A percentile compares a stretch with the other conserved stretches of the same genome.
phyloP scores from a whole-genome alignment of 2,113 vertebrate species.

The Onychostoma macrolepis region DNA sequence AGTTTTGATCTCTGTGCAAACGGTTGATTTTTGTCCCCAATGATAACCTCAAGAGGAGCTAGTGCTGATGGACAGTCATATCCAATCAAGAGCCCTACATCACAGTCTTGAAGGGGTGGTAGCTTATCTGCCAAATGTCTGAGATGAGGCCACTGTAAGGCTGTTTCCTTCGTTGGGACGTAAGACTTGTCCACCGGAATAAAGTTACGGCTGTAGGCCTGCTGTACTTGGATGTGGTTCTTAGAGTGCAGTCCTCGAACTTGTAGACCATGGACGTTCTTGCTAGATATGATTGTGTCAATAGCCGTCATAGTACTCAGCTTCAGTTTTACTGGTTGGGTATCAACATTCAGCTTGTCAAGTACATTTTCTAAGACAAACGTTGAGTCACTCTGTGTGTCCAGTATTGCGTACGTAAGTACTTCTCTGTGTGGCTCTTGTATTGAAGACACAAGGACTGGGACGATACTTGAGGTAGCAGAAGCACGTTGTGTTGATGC shows the following conservation, averaged over 20 bases:
- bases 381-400: slow-evolving; percentile 21
- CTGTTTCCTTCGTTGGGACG: slow-evolving; percentile 42
- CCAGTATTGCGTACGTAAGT: too few relatives aligned
- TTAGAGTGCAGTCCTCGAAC: slow-evolving; percentile 39
- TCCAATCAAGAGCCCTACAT: slow-evolving; percentile 46
- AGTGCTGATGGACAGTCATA: slow-evolving; percentile 43
- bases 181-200: slow-evolving; percentile 50
- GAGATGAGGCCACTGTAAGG: slow-evolving; percentile 49
- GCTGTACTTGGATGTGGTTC: background rate
- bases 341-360: background rate
- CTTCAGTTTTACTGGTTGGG: background rate
- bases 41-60: slow-evolving; percentile 37
- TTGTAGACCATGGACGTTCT: slow-evolving; percentile 36
- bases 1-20: slow-evolving; percentile 43
- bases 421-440: too few relatives aligned
- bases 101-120: slow-evolving; percentile 43
- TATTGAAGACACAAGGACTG: too few relatives aligned
- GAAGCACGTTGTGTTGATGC: too few relatives aligned
- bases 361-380: slow-evolving; percentile 34
- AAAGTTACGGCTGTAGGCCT: slow-evolving; percentile 49
- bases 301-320: slow-evolving; percentile 43
- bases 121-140: slow-evolving; percentile 44
- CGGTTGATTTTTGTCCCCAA: slow-evolving; percentile 36
- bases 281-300: slow-evolving; percentile 43
- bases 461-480: too few relatives aligned